Evolutionary conservation across 2,797 vertebrate species (phyloP).

Genomic region (Alexandromys oeconomus): DNA sequence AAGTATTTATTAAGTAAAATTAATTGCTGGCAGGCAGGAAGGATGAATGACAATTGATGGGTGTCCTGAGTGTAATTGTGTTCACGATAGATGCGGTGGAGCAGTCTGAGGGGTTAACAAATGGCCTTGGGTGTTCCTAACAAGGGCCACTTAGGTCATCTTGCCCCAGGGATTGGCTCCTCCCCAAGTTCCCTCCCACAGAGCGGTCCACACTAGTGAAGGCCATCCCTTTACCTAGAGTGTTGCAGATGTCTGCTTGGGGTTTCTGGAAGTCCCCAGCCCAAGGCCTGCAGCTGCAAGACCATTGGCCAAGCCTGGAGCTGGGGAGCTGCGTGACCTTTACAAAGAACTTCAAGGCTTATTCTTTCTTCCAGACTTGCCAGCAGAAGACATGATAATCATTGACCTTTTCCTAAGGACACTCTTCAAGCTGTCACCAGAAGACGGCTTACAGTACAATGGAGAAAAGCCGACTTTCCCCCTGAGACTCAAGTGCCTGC

Average conservation of each 20-base stretch:
- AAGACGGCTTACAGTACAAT: neutral
- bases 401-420: conserved; percentile 77
- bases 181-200: neutral
- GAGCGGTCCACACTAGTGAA: neutral
- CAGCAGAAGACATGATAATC: conserved; percentile 56
- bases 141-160: neutral
- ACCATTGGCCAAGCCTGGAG: neutral
- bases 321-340: conserved; percentile 60
- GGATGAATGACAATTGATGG: neutral
- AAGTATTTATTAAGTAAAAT: conserved; percentile 61
- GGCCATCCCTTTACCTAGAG: neutral
- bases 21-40: conserved; percentile 18
- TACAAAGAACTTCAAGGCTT: conserved; percentile 66
- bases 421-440: conserved; percentile 47
- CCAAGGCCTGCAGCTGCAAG: conserved; percentile 16
- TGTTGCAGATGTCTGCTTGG: neutral
- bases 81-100: neutral
- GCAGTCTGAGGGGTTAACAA: neutral
- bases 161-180: neutral
- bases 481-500: conserved; percentile 49
- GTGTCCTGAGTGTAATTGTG: neutral
- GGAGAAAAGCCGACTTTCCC: conserved; percentile 25
- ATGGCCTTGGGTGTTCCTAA: neutral
- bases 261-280: neutral
- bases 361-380: conserved; percentile 41